Evolutionary conservation across 2,888 invertebrate species (phyloP), one percentile per base, ranked within the genome.

Genomic region (Drosophila tanythrix): DNA sequence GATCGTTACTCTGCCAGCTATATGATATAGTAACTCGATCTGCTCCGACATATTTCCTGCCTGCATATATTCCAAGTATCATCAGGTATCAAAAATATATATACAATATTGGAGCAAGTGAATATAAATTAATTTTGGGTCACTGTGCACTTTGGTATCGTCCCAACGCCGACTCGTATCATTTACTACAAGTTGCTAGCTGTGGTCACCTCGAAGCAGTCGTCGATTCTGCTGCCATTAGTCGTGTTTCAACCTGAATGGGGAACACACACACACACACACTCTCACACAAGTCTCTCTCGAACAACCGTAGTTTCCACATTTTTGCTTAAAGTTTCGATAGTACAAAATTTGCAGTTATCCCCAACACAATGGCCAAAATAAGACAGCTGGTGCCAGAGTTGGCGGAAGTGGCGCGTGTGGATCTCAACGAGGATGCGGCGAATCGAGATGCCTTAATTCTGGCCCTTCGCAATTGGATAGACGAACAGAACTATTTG

Each of bases 401-500:
- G 61, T 79, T 93, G 67, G 88, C 88, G 69, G 91, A 92, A 74
- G 91, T 92, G 71, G 94, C 94, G 4, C 89, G 85, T 52, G 89
- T 88, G 13, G 93, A 94, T 68, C 83, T 95, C 31, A 92, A 94
- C 57, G 95, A 95, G 86, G 92, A 92, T 72, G 93, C 93, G 2
- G 82, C 88, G 1, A 82, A 92, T 3, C 88, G 93, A 31, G 89
- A 89, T 6, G 84, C 89, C 6, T 92, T 94, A 78, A 92, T 95
- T 36, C 79, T 91, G 52, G 89, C 92, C 51, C 91, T 95, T 13
- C 92, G 93, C 59, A 87, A 92, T n/a, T 95, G 95, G 95, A 88
- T 95, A n/a, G 78, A 83, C 2, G 93, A 94, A 74, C 94, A 94
- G 70, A 92, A 93, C 1, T 94, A 95, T 83, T 86, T 95, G 27